Evolutionary conservation across 2,888 invertebrate genomes (phyloP).

Genomic region (Acanthosepion esculentum): DNA sequence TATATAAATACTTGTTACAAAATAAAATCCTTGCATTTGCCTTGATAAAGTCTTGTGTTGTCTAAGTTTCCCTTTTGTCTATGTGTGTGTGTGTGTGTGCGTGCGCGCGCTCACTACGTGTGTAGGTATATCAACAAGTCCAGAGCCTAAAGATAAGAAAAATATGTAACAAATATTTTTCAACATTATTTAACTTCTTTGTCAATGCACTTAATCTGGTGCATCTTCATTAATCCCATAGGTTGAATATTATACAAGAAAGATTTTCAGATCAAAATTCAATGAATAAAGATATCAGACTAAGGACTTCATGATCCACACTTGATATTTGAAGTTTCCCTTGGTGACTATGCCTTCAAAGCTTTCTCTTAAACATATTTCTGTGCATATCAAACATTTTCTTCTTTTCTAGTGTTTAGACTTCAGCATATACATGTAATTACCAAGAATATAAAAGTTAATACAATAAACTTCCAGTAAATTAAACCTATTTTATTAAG

Average conservation of each 20-base stretch:
- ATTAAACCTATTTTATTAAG: not conserved
- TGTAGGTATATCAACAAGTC: not conserved
- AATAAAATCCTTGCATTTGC: no score
- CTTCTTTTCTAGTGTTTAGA: not conserved
- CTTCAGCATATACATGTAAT: not conserved
- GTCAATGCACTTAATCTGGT: not conserved
- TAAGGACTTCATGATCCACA: no score
- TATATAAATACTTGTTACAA: no score
- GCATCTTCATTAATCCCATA: not conserved
- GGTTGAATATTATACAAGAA: not conserved
- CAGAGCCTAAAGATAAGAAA: not conserved
- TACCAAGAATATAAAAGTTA: not conserved
- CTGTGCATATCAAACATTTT: no score
- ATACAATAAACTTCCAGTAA: not conserved
- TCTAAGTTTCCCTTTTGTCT: not conserved
- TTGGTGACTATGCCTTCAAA: not conserved
- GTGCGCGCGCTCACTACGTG: not conserved
- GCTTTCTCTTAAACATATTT: not conserved
- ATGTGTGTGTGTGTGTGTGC: not conserved
- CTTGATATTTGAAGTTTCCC: not conserved
- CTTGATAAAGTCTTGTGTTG: no score
- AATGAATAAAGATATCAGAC: not conserved
- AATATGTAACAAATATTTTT: not conserved
- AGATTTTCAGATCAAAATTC: not conserved
- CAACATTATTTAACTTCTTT: not conserved